These are phyloP conservation scores for Sphecodes monilicornis DNA, from an alignment of 2,888 invertebrate genomes.

Conservation along the genomic window DNA sequence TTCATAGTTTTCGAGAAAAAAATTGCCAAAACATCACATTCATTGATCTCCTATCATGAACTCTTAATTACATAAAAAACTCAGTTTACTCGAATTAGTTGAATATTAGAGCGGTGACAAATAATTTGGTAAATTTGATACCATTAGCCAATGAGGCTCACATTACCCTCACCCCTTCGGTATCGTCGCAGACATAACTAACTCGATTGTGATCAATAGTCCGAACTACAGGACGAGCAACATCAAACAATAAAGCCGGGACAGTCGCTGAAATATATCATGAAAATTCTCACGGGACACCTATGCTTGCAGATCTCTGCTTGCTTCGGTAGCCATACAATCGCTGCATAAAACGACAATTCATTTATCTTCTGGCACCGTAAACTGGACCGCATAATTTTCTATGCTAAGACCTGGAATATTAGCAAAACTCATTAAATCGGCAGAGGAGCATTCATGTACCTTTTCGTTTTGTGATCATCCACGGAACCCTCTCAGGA, in stretches of 20 bases:
- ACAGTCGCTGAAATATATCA: background rate
- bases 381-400: slow-evolving; percentile 53
- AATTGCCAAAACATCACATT: background rate
- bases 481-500: slow-evolving; percentile 32
- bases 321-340: slow-evolving; percentile 1
- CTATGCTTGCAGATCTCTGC: background rate
- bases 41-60: too few relatives aligned
- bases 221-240: background rate
- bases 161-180: background rate
- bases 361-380: slow-evolving; percentile 19
- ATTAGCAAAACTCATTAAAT: slow-evolving; percentile 19
- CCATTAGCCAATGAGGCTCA: background rate
- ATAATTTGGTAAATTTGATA: background rate
- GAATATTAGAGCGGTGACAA: background rate
- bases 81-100: background rate
- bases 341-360: slow-evolving; percentile 38
- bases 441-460: background rate
- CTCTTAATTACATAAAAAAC: background rate
- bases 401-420: slow-evolving; percentile 45
- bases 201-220: background rate
- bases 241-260: background rate
- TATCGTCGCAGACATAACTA: background rate
- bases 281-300: slow-evolving; percentile 31
- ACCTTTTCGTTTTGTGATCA: background rate
- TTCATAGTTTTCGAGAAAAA: background rate